Evolutionary conservation across 1,140 invertebrate genomes (phyloP), one percentile per base, ranked within the genome.

Genomic region (Aradophagus sp.): DNA sequence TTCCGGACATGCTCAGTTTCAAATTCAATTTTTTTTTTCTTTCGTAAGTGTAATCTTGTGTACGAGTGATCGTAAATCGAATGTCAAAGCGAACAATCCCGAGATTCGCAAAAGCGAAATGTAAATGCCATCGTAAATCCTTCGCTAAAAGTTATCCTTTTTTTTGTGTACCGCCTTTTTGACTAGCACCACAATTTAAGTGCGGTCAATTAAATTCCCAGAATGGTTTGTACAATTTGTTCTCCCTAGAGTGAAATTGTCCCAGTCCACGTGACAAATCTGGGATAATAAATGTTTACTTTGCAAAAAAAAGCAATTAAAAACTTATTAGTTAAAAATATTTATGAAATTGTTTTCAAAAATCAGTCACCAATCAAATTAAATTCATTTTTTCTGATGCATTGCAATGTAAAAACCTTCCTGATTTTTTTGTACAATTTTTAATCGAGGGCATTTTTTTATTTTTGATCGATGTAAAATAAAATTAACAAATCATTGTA

Each of bases 71-170:
- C 65, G 55, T 68, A 68, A 68, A 68, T 68, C 55, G 65, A 13
- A 19, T 47, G 55, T 53, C 53, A 68, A 59, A 61, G 11, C 16
- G 32, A 52, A 47, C 53, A 56, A 53, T 67, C 15, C 53, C 13
- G 19, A 39, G 42, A 65, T 38, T 16, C 41, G 44, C 31, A 44
- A 42, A 29, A 59, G 52, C 44, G 27, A 67, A 58, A 58, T 56
- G 63, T 67, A 67, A 67, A 67, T 58, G 20, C 31, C 29, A 32
- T 14, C 53, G 63, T 58, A 67, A 67, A 58, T 59, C 55, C 53
- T 45, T 6, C 13, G 10, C 35, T 32, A 65, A 67, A 66, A 56
- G 50, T 50, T 42, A 50, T 66, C 52, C 29, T 35, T 31, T 58
- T 48, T 66, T 47, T 26, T n/a, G 20, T 47, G 34, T 45, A 36